phyloP scores from a whole-genome alignment of 2,113 vertebrate genomes.

The Mandrillus leucophaeus region DNA sequence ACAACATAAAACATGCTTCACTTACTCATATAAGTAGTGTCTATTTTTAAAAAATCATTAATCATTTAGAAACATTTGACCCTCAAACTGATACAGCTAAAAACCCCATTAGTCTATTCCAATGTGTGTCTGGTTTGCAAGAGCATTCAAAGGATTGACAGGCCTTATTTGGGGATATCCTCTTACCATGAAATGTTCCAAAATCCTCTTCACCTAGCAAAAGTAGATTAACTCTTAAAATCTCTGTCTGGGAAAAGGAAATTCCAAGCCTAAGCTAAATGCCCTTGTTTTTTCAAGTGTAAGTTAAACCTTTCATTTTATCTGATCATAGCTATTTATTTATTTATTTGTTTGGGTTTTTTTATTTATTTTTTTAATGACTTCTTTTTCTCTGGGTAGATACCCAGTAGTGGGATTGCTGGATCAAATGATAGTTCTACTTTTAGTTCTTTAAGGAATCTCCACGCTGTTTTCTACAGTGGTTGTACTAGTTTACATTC shows the following conservation, averaged over 20 bases:
- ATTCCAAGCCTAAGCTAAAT: conserved; percentile 45
- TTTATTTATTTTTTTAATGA: too few relatives aligned
- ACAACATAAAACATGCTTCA: neutral
- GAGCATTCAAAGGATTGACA: conserved; percentile 8
- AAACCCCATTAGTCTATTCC: neutral
- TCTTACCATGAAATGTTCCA: neutral
- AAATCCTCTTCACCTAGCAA: neutral
- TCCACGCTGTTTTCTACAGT: too few relatives aligned
- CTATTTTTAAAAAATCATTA: conserved; percentile 31
- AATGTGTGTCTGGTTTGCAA: conserved; percentile 31
- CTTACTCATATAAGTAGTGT: conserved; percentile 33
- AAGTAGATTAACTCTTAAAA: conserved; percentile 45
- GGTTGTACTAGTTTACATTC: too few relatives aligned
- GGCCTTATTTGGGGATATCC: neutral
- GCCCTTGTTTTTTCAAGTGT: conserved; percentile 18
- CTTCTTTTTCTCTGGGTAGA: too few relatives aligned
- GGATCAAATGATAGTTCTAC: too few relatives aligned
- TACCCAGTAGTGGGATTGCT: too few relatives aligned
- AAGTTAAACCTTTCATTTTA: conserved; percentile 57
- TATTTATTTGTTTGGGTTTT: too few relatives aligned
- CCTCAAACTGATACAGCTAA: conserved; percentile 26
- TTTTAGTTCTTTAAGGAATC: too few relatives aligned
- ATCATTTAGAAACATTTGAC: conserved; percentile 44
- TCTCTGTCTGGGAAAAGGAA: conserved; percentile 38
- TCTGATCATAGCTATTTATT: conserved; percentile 47